phyloP scores from a whole-genome alignment of 2,888 invertebrate species.

The Rhamnusium bicolor region DNA sequence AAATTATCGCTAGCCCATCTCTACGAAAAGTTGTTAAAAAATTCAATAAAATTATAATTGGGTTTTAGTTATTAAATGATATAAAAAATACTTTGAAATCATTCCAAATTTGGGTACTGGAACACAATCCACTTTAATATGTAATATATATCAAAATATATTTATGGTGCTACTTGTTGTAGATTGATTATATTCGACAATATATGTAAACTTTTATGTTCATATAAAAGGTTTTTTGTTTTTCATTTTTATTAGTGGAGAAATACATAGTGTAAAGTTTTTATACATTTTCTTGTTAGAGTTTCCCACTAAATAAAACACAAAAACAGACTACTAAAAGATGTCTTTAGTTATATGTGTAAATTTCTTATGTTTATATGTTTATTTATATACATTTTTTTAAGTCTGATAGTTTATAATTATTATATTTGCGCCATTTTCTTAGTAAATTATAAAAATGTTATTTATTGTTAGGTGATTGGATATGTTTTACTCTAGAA shows the following conservation, averaged over 20 bases:
- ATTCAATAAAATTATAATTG: too few relatives aligned
- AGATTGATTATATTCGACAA: background rate
- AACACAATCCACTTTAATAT: too few relatives aligned
- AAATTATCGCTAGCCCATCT: too few relatives aligned
- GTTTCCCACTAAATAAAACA: background rate
- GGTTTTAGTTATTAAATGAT: too few relatives aligned
- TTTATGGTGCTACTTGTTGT: background rate
- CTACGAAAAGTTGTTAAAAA: too few relatives aligned
- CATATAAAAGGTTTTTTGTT: background rate
- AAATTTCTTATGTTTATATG: slow-evolving; percentile 5
- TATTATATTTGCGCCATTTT: slow-evolving; percentile 54
- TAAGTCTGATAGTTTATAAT: slow-evolving; percentile 57
- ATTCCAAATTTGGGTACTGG: too few relatives aligned
- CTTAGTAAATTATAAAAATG: slow-evolving; percentile 57
- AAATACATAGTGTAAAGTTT: background rate
- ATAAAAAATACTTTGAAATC: too few relatives aligned
- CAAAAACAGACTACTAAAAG: background rate
- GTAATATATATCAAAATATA: too few relatives aligned
- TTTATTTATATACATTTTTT: slow-evolving; percentile 40
- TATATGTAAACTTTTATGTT: too few relatives aligned
- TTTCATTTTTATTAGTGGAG: background rate
- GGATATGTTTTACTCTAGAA: slow-evolving; percentile 53
- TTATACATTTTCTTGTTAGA: background rate
- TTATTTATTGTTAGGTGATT: slow-evolving; percentile 67
- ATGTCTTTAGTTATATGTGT: background rate